These are phyloP conservation scores for Gadopsis bispinosus DNA, from an alignment of 2,797 vertebrate species.

Conservation along the genomic window DNA sequence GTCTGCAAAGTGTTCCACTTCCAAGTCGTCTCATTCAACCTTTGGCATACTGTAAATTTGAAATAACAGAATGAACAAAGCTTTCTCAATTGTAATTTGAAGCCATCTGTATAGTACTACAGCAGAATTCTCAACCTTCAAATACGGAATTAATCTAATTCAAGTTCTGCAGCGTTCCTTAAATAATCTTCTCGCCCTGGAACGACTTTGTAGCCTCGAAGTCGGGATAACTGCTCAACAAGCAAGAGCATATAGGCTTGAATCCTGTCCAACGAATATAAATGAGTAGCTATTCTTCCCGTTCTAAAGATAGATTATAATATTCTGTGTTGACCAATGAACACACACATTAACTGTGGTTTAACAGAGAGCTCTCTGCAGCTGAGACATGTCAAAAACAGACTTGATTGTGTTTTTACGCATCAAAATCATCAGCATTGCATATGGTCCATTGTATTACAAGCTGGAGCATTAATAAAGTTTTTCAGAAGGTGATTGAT, in stretches of 20 bases:
- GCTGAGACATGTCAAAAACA: not conserved
- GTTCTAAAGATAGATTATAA: not conserved
- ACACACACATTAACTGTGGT: not conserved
- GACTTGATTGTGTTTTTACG: not conserved
- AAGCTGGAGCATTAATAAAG: not conserved
- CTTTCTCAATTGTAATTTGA: not conserved
- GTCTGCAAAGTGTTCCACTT: not conserved
- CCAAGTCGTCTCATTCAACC: not conserved
- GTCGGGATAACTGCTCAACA: not conserved
- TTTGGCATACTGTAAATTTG: not conserved
- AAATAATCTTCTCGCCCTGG: not conserved
- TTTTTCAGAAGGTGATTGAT: slow-evolving; percentile 13
- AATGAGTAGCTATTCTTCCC: not conserved
- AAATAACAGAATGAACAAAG: not conserved
- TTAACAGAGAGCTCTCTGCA: not conserved
- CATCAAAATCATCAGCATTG: not conserved
- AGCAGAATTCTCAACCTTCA: not conserved
- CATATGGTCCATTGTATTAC: not conserved
- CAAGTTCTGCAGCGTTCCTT: not conserved
- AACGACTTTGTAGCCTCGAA: not conserved
- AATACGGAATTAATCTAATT: not conserved
- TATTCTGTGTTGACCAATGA: not conserved
- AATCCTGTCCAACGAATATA: slow-evolving; percentile 3
- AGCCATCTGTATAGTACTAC: not conserved
- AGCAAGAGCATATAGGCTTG: not conserved